Evolutionary conservation across 2,113 vertebrate species (phyloP), one percentile per base, ranked within the genome.

Genomic region (Bufo bufo): DNA sequence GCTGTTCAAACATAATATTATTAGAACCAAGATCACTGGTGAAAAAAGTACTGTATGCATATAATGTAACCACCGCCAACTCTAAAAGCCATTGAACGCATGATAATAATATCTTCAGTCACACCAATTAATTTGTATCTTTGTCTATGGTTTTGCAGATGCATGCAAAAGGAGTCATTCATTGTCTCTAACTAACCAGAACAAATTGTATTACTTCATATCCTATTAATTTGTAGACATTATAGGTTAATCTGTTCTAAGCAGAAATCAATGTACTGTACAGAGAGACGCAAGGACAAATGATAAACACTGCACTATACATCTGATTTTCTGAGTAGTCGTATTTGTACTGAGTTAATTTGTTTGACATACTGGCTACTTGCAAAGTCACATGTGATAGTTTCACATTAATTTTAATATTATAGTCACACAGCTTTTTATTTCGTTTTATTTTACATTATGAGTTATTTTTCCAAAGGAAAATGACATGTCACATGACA

Each of bases 141-240:
- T 75, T 75, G 45, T 74, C 71, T 74, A 47, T 47, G 71, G 16
- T 8, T 75, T 50, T 75, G 50, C 45, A 75, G 17, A 75, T 20
- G 17, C 72, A 75, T 75, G 9, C 47, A 49, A 9, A 10, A 20
- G 47, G 47, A 75, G 7, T 50, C 72, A 75, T 75, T 49, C 47
- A 74, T 75, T 75, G 72, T 75, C 45, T 75, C 9, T 75, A 75
- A 75, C 72, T 49, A 75, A 75, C 72, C 72, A 75, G 72, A 75
- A 75, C 47, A 75, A 75, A 75, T 75, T 8, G 2, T 50, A 75
- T 75, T 75, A 75, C 72, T 75, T 75, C 19, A 50, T 75, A 75
- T 75, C 72, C 17, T 75, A 75, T 50, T 75, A 75, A 75, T 75
- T 75, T 75, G 72, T 75, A 75, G 72, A 75, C 72, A 75, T 50